Evolutionary conservation across 1,140 invertebrate species (phyloP).

Genomic region (Brachystomella parvula): DNA sequence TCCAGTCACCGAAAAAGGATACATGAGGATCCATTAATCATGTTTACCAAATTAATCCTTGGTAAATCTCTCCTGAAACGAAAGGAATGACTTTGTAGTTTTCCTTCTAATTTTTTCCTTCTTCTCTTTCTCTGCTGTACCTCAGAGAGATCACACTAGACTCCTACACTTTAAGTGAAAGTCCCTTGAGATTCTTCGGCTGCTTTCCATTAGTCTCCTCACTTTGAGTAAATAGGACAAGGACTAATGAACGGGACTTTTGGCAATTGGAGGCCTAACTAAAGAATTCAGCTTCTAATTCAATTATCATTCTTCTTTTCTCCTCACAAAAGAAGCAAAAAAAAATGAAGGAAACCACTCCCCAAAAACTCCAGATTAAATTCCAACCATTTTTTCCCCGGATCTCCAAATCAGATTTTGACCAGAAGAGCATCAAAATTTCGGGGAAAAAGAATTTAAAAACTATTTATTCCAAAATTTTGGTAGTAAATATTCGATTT

Average conservation of each 20-base stretch:
- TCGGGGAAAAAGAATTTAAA: too few relatives aligned
- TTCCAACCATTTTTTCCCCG: neutral
- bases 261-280: neutral
- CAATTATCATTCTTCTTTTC: conserved; percentile 8
- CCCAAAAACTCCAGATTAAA: neutral
- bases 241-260: conserved; percentile 1
- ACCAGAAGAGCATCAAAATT: neutral
- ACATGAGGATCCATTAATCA: conserved; percentile 7
- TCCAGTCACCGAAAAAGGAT: too few relatives aligned
- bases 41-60: conserved; percentile 4
- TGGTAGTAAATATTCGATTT: too few relatives aligned
- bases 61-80: neutral
- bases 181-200: neutral
- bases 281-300: conserved; percentile 7
- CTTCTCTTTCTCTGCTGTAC: neutral
- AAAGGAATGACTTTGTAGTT: conserved; percentile 9
- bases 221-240: conserved; percentile 11
- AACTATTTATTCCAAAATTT: too few relatives aligned
- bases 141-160: too few relatives aligned
- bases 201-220: neutral
- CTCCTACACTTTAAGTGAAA: conserved; percentile 7
- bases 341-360: neutral
- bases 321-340: neutral
- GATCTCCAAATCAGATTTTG: neutral
- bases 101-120: neutral